Percentiles rank a stretch among this genome's conserved stretches.
Evolutionary conservation across 2,113 vertebrate genomes (phyloP).

Genomic region (Ceyx cyanopectus): DNA sequence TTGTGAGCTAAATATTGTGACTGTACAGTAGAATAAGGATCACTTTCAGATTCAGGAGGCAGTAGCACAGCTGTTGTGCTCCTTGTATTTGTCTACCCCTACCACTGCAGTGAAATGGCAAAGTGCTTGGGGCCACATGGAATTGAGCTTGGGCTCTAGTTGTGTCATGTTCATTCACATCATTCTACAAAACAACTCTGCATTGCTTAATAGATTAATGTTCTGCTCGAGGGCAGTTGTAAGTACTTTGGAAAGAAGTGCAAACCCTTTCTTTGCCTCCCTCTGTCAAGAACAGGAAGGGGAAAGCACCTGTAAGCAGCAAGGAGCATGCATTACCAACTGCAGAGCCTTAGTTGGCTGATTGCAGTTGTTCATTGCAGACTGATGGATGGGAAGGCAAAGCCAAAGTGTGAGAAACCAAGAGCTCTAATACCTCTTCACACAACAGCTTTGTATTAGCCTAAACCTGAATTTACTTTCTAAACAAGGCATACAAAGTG

Average conservation of each 20-base stretch:
- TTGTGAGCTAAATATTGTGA: not conserved
- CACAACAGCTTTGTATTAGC: not conserved
- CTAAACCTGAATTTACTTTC: not conserved
- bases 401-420: not conserved
- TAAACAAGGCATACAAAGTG: not conserved
- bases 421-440: not conserved
- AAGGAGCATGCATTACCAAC: not conserved
- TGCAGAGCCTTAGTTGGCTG: not conserved
- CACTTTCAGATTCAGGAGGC: not conserved
- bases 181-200: not conserved
- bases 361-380: not conserved
- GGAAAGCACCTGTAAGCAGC: not conserved
- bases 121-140: not conserved
- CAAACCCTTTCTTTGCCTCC: not conserved
- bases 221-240: not conserved
- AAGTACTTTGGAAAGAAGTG: not conserved
- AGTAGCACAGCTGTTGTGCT: not conserved
- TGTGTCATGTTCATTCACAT: not conserved
- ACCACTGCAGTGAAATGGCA: not conserved
- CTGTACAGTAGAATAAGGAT: not conserved
- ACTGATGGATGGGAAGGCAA: not conserved
- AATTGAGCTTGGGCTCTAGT: not conserved
- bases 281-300: not conserved
- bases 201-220: rapidly evolving
- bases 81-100: not conserved